Evolutionary conservation across 1,140 invertebrate species (phyloP), one percentile per base, ranked within the genome.

Genomic region (Drosophila jambulina): DNA sequence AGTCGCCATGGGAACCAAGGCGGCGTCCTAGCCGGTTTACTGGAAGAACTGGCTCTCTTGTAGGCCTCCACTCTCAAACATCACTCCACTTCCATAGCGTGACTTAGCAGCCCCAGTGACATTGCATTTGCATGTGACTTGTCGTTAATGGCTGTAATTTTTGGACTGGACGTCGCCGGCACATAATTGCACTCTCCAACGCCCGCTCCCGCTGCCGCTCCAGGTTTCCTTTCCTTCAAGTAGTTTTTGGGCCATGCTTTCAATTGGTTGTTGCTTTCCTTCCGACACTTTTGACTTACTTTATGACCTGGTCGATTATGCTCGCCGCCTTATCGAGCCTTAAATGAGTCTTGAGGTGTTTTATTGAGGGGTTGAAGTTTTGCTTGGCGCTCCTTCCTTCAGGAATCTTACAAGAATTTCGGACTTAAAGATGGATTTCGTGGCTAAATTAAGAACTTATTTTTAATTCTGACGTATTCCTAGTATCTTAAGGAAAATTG

Each of bases 111-210:
- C 45, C 32, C 54, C 29, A 57, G 81, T 91, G 86, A 88, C 86
- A 90, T 88, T 90, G 84, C 84, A 88, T 88, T 87, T 87, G 84
- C 83, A 86, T 87, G 74, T 81, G 80, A 63, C 75, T 80, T 80
- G 84, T 65, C 58, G 70, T 75, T 88, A 90, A 88, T 88, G 85
- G 85, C 81, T 85, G 85, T 88, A 79, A 85, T 88, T 85, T 25
- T 49, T 72, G 59, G 68, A 64, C 84, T 88, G 85, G 85, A 90
- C 85, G 70, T 32, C 38, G 71, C 23, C 70, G 80, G 38, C 58
- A 68, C 69, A 71, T 83, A 80, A 70, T 75, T 61, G 65, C 48
- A 59, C 60, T 71, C 67, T 46, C 42, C 38, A 32, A 36, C 29
- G 36, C 13, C 53, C 3, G 2, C 75, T 53, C 60, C n/a, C 9